Percentiles rank a stretch among this genome's conserved stretches.
Conservation (phyloP, 1,140 invertebrate genomes). For the Lasioglossum baleicum region DNA sequence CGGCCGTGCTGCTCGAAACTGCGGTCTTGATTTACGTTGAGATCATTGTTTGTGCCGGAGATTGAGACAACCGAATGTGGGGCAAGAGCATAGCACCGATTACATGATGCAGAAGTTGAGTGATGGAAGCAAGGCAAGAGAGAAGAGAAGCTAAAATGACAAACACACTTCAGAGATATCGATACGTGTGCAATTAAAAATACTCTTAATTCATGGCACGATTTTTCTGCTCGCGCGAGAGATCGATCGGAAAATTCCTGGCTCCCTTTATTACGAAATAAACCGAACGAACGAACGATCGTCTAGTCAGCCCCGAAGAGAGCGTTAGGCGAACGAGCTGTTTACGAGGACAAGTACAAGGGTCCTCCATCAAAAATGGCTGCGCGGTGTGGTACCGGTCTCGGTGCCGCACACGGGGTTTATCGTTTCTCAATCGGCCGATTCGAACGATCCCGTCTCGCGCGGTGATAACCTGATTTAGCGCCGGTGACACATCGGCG, state of each 20-base stretch:
- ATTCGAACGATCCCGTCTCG: constrained; percentile 58
- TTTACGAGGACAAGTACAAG: constrained; percentile 58
- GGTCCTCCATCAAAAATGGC: constrained; percentile 61
- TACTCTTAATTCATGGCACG: not conserved
- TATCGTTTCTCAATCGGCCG: constrained; percentile 62
- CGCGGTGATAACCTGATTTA: constrained; percentile 57
- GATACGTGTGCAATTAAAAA: not conserved
- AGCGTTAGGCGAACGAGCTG: constrained; percentile 46
- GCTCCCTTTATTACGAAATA: constrained; percentile 43
- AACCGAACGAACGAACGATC: constrained; percentile 39
- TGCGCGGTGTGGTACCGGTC: constrained; percentile 54
- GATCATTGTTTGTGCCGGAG: not conserved
- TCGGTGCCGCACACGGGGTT: constrained; percentile 27
- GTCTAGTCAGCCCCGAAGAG: constrained; percentile 31
- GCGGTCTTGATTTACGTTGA: not conserved
- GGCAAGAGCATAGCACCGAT: too few species aligned
- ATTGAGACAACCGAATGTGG: not conserved
- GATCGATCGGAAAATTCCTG: constrained; percentile 14
- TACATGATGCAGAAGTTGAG: too few species aligned
- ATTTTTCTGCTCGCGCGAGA: not conserved
- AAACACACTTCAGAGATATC: too few species aligned
- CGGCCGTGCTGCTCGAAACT: not conserved
- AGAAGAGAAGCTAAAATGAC: too few species aligned
- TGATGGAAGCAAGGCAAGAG: too few species aligned
- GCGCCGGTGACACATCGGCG: constrained; percentile 37